A percentile compares a stretch with the other conserved stretches of the same genome.
Evolutionary conservation across 2,113 vertebrate genomes (phyloP).

Genomic region (Stigmatopora argus): DNA sequence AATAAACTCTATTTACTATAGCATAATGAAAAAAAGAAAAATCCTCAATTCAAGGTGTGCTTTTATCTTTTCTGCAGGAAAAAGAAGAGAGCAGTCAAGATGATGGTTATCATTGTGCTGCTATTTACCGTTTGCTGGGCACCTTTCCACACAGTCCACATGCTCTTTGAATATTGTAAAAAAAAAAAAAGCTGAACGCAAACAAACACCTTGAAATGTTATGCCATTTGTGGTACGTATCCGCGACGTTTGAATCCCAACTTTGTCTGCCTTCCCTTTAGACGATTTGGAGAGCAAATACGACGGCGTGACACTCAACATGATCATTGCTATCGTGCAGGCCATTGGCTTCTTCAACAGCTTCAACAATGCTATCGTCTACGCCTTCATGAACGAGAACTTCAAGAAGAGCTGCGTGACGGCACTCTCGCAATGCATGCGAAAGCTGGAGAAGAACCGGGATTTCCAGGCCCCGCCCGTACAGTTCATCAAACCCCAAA

Average conservation of each 20-base stretch:
- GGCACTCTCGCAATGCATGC: conserved; percentile 61
- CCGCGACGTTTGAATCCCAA: too few species aligned
- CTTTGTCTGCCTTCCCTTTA: conserved; percentile 22
- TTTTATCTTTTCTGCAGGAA: conserved; percentile 59
- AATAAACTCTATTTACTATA: too few species aligned
- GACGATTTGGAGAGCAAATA: conserved; percentile 74
- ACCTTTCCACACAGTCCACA: conserved; percentile 78
- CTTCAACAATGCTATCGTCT: conserved; percentile 79
- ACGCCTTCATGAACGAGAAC: conserved; percentile 80
- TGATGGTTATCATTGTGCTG: conserved; percentile 78
- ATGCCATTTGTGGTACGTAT: not conserved
- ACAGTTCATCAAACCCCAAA: conserved; percentile 61
- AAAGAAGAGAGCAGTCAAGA: conserved; percentile 79
- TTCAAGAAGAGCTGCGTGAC: conserved; percentile 78
- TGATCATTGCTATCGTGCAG: conserved; percentile 74
- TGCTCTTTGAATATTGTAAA: conserved; percentile 80
- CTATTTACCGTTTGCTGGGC: conserved; percentile 80
- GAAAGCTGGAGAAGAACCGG: conserved; percentile 34
- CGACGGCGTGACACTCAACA: conserved; percentile 72
- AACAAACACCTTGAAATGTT: not conserved
- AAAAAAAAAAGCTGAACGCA: conserved; percentile 29
- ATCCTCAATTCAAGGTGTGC: not conserved
- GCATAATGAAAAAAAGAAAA: too few species aligned
- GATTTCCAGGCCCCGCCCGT: conserved; percentile 25
- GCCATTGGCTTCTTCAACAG: conserved; percentile 80